A percentile compares a stretch with the other conserved stretches of the same genome.
Evolutionary conservation across 2,888 invertebrate genomes (phyloP).

Genomic region (Drosophila robusta): DNA sequence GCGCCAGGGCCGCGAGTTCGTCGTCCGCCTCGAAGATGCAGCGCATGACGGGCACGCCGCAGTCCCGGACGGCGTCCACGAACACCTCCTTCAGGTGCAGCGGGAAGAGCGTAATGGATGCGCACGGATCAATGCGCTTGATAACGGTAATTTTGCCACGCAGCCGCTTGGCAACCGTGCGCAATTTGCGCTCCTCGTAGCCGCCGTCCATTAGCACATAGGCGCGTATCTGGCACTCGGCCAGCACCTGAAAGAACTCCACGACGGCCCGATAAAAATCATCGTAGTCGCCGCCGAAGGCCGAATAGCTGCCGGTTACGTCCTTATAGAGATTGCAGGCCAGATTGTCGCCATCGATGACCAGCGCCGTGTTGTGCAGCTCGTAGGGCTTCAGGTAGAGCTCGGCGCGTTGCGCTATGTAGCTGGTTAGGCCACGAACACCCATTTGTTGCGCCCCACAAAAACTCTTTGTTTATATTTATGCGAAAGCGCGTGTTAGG

Average conservation of each 20-base stretch:
- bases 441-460: conserved; percentile 88
- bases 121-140: conserved; percentile 87
- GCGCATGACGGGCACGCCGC: conserved; percentile 89
- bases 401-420: conserved; percentile 89
- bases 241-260: conserved; percentile 89
- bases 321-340: conserved; percentile 89
- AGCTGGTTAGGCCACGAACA: conserved; percentile 93
- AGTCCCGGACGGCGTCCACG: conserved; percentile 88
- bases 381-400: conserved; percentile 88
- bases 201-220: conserved; percentile 93
- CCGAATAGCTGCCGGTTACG: conserved; percentile 88
- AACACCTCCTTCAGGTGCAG: conserved; percentile 91
- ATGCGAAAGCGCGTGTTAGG: conserved; percentile 47
- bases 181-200: conserved; percentile 89
- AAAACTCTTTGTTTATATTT: conserved; percentile 43
- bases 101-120: conserved; percentile 89
- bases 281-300: conserved; percentile 95
- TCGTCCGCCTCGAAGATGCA: conserved; percentile 96
- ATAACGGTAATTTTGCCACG: conserved; percentile 87
- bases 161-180: conserved; percentile 88
- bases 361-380: conserved; percentile 89
- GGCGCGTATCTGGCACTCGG: conserved; percentile 89
- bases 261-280: conserved; percentile 88
- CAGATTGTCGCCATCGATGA: conserved; percentile 93
- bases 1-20: conserved; percentile 93